Conservation (phyloP, 2,113 vertebrate genomes). For the Rhynchopsitta pachyrhyncha region DNA sequence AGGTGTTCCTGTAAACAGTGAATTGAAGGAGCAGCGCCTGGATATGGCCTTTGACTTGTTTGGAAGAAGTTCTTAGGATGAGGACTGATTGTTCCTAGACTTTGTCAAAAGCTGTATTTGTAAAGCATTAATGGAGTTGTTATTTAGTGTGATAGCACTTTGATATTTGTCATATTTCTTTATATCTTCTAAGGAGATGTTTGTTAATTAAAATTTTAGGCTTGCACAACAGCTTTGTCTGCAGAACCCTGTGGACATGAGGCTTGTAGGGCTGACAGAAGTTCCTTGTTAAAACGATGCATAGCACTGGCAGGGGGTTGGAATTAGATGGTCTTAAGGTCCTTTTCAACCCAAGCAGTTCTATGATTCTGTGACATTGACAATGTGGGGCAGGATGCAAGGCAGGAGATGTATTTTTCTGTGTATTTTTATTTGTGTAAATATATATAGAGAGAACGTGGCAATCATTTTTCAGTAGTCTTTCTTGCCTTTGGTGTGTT, state of each 20-base stretch:
- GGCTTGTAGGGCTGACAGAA: background rate
- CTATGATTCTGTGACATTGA: background rate
- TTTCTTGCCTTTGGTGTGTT: background rate
- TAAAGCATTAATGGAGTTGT: background rate
- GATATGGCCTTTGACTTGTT: background rate
- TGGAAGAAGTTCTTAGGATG: background rate
- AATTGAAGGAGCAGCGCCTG: background rate
- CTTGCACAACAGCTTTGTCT: background rate
- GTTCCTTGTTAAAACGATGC: background rate
- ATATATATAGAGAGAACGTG: background rate
- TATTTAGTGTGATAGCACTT: background rate
- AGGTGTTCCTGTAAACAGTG: background rate
- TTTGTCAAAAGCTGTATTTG: background rate
- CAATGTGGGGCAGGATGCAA: background rate
- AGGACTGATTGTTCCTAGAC: background rate
- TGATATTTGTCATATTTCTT: background rate
- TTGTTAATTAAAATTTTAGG: background rate
- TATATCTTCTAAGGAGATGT: background rate
- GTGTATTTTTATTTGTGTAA: background rate
- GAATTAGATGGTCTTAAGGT: background rate
- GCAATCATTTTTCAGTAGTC: background rate
- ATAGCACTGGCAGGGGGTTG: background rate
- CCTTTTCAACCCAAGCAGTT: background rate
- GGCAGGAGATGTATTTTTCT: background rate
- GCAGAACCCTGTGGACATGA: background rate